phyloP scores from a whole-genome alignment of 2,797 vertebrate genomes.

The Vipera ursinii region DNA sequence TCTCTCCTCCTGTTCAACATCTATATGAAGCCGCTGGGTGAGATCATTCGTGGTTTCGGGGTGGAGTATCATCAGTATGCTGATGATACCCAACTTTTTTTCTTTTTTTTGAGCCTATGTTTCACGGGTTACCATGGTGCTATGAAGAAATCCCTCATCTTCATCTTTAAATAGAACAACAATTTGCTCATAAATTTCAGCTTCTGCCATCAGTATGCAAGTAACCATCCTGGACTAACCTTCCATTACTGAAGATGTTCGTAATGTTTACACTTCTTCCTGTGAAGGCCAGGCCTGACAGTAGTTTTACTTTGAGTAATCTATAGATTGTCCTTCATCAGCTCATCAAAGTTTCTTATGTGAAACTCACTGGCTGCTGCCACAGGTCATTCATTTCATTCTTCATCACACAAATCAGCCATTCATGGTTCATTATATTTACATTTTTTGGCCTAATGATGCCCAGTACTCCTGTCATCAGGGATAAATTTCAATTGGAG shows the following conservation, averaged over 20 bases:
- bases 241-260: neutral
- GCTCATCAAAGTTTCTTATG: neutral
- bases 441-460: neutral
- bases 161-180: neutral
- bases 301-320: neutral
- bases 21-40: too few species aligned
- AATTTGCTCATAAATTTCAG: neutral
- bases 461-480: neutral
- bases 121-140: neutral
- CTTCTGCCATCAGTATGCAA: neutral
- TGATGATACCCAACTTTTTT: too few species aligned
- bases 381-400: neutral
- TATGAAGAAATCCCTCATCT: neutral
- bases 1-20: too few species aligned
- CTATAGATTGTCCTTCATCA: neutral
- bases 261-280: neutral
- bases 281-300: neutral
- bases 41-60: too few species aligned
- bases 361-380: neutral
- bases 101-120: neutral
- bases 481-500: neutral
- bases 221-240: neutral
- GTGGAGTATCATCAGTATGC: too few species aligned
- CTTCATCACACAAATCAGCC: neutral
- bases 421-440: neutral